Evolutionary conservation across 2,888 invertebrate species (phyloP), one percentile per base, ranked within the genome.

Genomic region (Pemphredon lugubris): DNA sequence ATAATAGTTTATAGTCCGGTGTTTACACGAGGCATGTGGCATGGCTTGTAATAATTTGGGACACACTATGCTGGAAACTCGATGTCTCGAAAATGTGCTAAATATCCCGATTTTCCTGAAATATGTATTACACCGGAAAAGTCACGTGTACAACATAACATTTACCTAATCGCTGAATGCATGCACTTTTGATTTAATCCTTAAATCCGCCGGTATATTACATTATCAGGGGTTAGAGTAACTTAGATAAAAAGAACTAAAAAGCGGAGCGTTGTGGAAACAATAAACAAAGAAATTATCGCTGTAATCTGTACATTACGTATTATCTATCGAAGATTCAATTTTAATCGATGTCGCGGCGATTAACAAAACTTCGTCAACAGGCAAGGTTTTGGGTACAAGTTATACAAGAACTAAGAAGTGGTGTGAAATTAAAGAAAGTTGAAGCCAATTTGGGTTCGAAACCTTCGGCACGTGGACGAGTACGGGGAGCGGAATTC

Each of bases 331-430:
- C n/a, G n/a, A n/a, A 21, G 5, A 21, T 23, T 53, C 2, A 13
- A 16, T 40, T 20, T 4, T 4, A 14, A 45, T 20, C 1, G 13
- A 11, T 20, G 14, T 2, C 21, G 4, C 21, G 21, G 11, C 9
- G 30, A 59, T 54, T 57, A 50, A 58, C 40, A 6, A 14, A 32
- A 45, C 34, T 66, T 37, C 60, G 60, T 68, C 40, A 14, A 61
- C 48, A 96, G 97, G 97, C 98, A 78, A 93, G 97, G 86, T 95
- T 98, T 90, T 97, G 97, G 97, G 95, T 97, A 89, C 97, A 97
- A 93, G 97, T 98, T 44, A 97, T 98, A 89, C 94, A 95, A 77
- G 96, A 98, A 89, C 92, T 98, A 66, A 92, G 98, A 55, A 94
- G 95, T 89, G 98, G 98, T 20, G 97, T 98, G 6, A 95, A 97